These are phyloP conservation scores for Brachirus orientalis DNA, from an alignment of 2,113 vertebrate genomes.

Conservation along the genomic window DNA sequence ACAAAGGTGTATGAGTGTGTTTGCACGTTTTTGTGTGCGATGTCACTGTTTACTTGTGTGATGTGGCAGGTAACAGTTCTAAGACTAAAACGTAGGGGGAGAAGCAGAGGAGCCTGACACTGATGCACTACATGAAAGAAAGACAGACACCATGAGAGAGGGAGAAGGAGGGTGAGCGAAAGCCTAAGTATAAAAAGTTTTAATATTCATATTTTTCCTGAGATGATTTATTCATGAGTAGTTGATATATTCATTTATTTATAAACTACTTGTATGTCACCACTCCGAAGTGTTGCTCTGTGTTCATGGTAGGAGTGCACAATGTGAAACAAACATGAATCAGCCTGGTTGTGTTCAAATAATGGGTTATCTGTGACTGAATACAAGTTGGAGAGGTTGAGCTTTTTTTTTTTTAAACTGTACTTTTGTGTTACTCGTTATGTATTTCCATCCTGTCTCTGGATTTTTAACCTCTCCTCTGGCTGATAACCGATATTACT, in stretches of 20 bases:
- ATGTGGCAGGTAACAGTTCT: too few species aligned
- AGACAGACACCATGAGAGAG: background rate
- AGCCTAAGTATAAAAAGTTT: constrained; percentile 47
- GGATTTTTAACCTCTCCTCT: constrained; percentile 84
- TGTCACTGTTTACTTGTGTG: too few species aligned
- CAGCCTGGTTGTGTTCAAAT: constrained; percentile 24
- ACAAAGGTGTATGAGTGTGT: too few species aligned
- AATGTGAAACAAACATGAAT: constrained; percentile 46
- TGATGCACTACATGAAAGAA: constrained; percentile 2
- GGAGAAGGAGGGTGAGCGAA: constrained; percentile 9
- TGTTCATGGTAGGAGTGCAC: constrained; percentile 43
- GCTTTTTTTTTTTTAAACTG: too few species aligned
- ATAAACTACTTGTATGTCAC: constrained; percentile 58
- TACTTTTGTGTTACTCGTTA: too few species aligned
- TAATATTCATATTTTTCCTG: constrained; percentile 63
- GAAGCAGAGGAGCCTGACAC: too few species aligned
- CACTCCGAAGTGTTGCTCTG: constrained; percentile 45
- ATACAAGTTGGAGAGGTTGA: background rate
- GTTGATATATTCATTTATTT: constrained; percentile 62
- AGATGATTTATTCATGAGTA: constrained; percentile 66
- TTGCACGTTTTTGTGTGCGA: too few species aligned
- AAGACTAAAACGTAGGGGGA: too few species aligned
- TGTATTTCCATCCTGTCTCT: too few species aligned
- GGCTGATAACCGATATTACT: constrained; percentile 87
- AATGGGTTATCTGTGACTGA: constrained; percentile 34